Evolutionary conservation across 2,797 vertebrate species (phyloP).

Genomic region (Tenualosa ilisha): DNA sequence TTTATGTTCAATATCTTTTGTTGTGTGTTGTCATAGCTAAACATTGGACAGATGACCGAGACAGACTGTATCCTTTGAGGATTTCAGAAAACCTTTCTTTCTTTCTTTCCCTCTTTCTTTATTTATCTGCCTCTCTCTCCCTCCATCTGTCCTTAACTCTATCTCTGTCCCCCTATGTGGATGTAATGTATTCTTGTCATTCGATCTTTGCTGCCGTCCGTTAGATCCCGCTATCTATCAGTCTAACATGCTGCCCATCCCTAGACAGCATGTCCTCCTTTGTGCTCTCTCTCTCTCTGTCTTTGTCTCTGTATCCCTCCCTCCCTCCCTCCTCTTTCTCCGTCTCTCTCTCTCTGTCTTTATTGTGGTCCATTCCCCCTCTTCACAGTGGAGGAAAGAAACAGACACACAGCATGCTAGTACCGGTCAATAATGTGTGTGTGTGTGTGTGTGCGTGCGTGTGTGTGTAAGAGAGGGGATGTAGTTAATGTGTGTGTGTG

Average conservation of each 20-base stretch:
- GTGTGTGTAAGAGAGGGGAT: no score
- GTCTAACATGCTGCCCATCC: background rate
- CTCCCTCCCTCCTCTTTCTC: background rate
- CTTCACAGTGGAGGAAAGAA: slow-evolving; percentile 23
- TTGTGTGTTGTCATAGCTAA: background rate
- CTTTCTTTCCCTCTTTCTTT: background rate
- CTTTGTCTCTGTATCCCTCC: background rate
- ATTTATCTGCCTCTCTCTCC: background rate
- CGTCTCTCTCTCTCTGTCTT: background rate
- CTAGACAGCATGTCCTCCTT: background rate
- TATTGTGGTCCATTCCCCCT: background rate
- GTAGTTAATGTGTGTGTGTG: background rate
- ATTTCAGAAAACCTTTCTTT: no score
- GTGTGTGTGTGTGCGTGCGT: slow-evolving; percentile 41
- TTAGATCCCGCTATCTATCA: background rate
- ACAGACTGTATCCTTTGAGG: background rate
- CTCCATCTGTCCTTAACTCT: background rate
- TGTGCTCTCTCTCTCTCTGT: background rate
- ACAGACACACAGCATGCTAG: slow-evolving; percentile 31
- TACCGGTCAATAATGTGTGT: slow-evolving; percentile 44
- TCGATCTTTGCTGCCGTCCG: background rate
- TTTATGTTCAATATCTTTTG: background rate
- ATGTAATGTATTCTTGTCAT: background rate
- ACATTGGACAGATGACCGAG: background rate
- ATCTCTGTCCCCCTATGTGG: background rate